Percentiles rank a stretch among this genome's conserved stretches.
phyloP scores from a whole-genome alignment of 1,140 invertebrate genomes.

The Steinernema khuongi region DNA sequence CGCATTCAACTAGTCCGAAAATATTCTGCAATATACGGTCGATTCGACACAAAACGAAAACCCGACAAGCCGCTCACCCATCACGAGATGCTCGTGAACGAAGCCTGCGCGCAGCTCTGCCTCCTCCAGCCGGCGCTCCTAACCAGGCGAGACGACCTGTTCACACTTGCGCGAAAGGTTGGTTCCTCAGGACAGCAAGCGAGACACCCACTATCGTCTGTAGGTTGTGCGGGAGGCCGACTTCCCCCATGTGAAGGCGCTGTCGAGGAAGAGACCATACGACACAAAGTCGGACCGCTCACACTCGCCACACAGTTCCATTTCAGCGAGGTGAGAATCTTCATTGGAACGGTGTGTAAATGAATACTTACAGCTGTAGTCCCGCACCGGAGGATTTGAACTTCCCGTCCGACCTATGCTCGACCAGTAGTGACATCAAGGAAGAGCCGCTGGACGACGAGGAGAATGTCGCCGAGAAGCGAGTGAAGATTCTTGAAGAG shows the following conservation, averaged over 20 bases:
- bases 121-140: conserved; percentile 79
- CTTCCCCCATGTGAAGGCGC: background rate
- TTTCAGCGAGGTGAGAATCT: background rate
- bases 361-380: background rate
- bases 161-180: conserved; percentile 84
- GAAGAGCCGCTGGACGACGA: background rate
- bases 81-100: conserved; percentile 93
- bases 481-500: background rate
- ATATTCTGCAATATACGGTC: conserved; percentile 89
- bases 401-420: background rate
- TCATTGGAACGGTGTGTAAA: background rate
- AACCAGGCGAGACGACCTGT: conserved; percentile 84
- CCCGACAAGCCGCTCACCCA: conserved; percentile 88
- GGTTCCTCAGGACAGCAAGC: too few relatives aligned
- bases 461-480: background rate
- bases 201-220: too few relatives aligned
- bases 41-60: conserved; percentile 88
- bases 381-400: background rate
- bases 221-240: background rate
- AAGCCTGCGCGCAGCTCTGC: conserved; percentile 90
- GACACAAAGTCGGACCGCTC: background rate
- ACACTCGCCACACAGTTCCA: background rate
- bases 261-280: background rate
- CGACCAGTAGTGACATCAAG: background rate
- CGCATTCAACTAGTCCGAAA: conserved; percentile 87